These are phyloP conservation scores for Halichoeres trimaculatus DNA, from an alignment of 2,113 vertebrate genomes.

Conservation along the genomic window DNA sequence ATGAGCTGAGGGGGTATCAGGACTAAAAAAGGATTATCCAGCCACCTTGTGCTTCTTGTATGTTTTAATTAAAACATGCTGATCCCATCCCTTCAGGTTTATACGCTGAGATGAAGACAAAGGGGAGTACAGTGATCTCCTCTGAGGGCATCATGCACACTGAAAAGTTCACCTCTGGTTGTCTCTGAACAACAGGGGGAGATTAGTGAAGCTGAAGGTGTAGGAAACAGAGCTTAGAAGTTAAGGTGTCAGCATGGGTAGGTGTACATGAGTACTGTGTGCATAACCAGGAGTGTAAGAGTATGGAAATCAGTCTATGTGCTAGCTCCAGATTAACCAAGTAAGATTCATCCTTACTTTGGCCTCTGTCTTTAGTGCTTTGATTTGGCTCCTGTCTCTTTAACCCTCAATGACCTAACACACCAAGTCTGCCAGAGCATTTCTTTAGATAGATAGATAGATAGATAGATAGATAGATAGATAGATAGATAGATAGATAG, in stretches of 20 bases:
- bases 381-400: too few relatives aligned
- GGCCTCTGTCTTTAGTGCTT: too few relatives aligned
- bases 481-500: too few relatives aligned
- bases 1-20: conserved; percentile 56
- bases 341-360: too few relatives aligned
- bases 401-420: too few relatives aligned
- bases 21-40: conserved; percentile 60
- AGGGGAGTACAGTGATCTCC: conserved; percentile 23
- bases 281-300: too few relatives aligned
- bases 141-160: conserved; percentile 30
- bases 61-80: conserved; percentile 69
- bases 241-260: too few relatives aligned
- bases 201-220: conserved; percentile 5
- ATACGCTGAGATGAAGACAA: conserved; percentile 38
- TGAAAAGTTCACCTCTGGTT: conserved; percentile 9
- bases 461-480: too few relatives aligned
- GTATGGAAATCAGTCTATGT: too few relatives aligned
- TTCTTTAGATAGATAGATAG: too few relatives aligned
- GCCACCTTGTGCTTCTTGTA: conserved; percentile 45
- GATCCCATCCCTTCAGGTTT: conserved; percentile 54
- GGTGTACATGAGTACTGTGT: not conserved
- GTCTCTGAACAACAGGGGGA: conserved; percentile 1
- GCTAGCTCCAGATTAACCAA: too few relatives aligned
- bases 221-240: not conserved
- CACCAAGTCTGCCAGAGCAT: too few relatives aligned